Conservation (phyloP, 2,797 vertebrate species). For the Smutsia temminckii region DNA sequence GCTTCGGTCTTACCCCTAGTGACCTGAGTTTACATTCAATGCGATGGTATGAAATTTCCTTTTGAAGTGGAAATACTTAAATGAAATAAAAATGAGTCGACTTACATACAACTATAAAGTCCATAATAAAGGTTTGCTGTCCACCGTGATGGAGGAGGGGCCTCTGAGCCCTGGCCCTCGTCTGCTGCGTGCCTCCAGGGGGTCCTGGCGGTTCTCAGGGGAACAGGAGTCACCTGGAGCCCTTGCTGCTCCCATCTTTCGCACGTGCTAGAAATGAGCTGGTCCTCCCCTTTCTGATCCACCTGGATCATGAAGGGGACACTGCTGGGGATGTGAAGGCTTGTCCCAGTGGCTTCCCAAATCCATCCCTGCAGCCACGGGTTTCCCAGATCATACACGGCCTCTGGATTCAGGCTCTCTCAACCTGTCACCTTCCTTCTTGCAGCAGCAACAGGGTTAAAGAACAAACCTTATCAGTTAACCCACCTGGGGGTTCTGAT, state of each 20-base stretch:
- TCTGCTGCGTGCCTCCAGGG: no score
- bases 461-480: background rate
- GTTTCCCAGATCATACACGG: no score
- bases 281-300: background rate
- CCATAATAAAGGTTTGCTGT: background rate
- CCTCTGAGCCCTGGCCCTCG: fast-evolving
- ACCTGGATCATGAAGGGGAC: background rate
- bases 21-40: background rate
- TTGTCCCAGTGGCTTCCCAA: background rate
- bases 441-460: background rate
- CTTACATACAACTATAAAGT: background rate
- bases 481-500: background rate
- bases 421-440: background rate
- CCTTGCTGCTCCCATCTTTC: no score
- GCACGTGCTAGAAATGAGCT: fast-evolving
- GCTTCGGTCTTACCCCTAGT: background rate
- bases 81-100: background rate
- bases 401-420: background rate
- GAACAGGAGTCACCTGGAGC: no score
- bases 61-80: background rate
- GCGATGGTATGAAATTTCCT: background rate
- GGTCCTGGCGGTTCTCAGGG: no score
- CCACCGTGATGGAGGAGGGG: background rate
- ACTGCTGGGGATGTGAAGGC: background rate
- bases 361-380: background rate